Conservation (phyloP, 1,140 invertebrate genomes). For the Drosophila triauraria region DNA sequence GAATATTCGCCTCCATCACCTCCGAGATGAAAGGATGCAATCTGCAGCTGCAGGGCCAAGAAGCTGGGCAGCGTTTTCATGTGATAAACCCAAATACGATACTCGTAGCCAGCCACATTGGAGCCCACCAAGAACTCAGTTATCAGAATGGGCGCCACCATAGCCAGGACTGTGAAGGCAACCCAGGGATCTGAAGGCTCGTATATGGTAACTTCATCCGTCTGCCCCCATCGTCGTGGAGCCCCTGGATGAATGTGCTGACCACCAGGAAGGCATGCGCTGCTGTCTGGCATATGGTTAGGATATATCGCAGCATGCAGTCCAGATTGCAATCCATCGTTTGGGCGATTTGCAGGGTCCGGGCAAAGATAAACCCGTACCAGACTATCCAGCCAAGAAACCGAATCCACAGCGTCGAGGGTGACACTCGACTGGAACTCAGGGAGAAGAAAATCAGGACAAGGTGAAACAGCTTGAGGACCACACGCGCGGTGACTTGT, state of each 20-base stretch:
- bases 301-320: constrained; percentile 33
- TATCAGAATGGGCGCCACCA: constrained; percentile 23
- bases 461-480: constrained; percentile 29
- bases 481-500: constrained; percentile 18
- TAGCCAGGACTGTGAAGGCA: constrained; percentile 6
- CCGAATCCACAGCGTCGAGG: constrained; percentile 16
- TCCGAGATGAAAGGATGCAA: constrained; percentile 55
- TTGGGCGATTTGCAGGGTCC: not conserved
- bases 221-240: not conserved
- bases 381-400: constrained; percentile 46
- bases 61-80: constrained; percentile 33
- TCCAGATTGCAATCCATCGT: constrained; percentile 39
- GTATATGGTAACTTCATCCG: not conserved
- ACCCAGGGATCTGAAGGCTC: constrained; percentile 5
- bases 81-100: constrained; percentile 2
- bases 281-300: constrained; percentile 24
- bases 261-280: constrained; percentile 45
- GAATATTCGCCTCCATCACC: constrained; percentile 48
- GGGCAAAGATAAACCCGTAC: constrained; percentile 23
- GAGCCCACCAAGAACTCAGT: constrained; percentile 10
- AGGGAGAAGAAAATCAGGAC: constrained; percentile 32
- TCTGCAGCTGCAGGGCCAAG: constrained; percentile 55
- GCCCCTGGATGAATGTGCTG: constrained; percentile 37
- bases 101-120: not conserved
- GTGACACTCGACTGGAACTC: constrained; percentile 4